These are phyloP conservation scores for Timema podura DNA, from an alignment of 2,888 invertebrate genomes.

Conservation along the genomic window DNA sequence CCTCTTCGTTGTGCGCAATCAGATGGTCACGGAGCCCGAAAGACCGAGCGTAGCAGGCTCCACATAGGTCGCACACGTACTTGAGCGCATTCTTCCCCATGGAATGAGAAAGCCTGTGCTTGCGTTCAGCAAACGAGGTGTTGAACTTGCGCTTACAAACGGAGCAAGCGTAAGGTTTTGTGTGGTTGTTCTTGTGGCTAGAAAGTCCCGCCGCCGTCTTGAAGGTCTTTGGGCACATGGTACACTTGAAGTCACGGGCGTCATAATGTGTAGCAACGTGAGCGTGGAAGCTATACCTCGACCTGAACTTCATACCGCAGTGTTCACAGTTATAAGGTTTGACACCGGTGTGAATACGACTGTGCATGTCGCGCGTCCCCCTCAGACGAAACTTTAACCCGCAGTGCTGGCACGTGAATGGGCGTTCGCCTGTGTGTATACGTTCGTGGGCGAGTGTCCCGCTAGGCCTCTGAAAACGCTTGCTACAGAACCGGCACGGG, in stretches of 20 bases:
- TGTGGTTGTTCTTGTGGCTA: slow-evolving; percentile 8
- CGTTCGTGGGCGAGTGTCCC: neutral
- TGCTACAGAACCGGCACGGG: slow-evolving; percentile 1
- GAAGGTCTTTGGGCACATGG: slow-evolving; percentile 8
- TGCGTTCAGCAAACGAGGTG: neutral
- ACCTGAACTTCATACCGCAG: neutral
- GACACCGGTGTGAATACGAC: slow-evolving; percentile 6
- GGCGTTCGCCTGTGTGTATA: slow-evolving; percentile 1
- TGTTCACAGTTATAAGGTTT: slow-evolving; percentile 1
- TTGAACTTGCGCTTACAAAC: slow-evolving; percentile 1
- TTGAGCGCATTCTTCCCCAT: neutral
- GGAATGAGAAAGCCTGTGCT: neutral
- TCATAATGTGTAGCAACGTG: slow-evolving; percentile 11
- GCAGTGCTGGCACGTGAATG: neutral
- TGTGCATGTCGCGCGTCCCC: neutral
- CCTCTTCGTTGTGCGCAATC: slow-evolving; percentile 1
- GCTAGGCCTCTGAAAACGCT: neutral
- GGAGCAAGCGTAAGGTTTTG: slow-evolving; percentile 4
- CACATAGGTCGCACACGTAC: slow-evolving; percentile 3
- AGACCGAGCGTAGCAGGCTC: neutral
- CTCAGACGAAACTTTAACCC: slow-evolving; percentile 11
- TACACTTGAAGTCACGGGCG: slow-evolving; percentile 8
- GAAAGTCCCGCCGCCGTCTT: slow-evolving; percentile 8
- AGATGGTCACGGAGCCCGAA: slow-evolving; percentile 3
- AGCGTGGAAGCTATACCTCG: neutral